Percentiles rank a stretch among this genome's conserved stretches.
Conservation (phyloP, 2,113 vertebrate genomes). For the Mirza zaza region DNA sequence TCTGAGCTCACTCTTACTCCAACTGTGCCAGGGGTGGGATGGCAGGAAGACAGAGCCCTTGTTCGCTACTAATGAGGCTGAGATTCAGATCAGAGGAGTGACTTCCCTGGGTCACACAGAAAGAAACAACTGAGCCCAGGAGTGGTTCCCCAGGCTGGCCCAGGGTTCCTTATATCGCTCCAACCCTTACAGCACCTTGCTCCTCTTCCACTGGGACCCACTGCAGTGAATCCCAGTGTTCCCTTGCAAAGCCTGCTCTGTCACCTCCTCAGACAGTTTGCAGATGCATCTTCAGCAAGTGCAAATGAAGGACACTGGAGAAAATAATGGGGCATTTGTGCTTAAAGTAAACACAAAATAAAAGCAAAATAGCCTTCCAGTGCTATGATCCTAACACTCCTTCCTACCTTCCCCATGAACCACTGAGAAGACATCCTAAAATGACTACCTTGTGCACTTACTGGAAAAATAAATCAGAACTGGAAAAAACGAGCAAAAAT, state of each 20-base stretch:
- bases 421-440: not conserved
- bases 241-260: not conserved
- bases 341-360: not conserved
- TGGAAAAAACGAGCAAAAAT: not conserved
- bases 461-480: not conserved
- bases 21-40: accelerated
- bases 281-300: not conserved
- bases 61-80: accelerated
- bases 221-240: not conserved
- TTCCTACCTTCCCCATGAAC: not conserved
- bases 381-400: not conserved
- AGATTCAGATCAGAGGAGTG: not conserved
- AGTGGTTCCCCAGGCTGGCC: accelerated
- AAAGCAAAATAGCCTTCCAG: not conserved
- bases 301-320: not conserved
- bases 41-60: not conserved
- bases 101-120: not conserved
- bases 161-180: accelerated
- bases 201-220: not conserved
- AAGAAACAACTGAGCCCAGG: not conserved
- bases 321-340: not conserved
- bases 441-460: not conserved
- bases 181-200: accelerated
- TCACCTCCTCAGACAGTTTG: not conserved
- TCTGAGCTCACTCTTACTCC: too few relatives aligned